These are phyloP conservation scores for Catharus ustulatus DNA, from an alignment of 2,797 vertebrate genomes.

Conservation along the genomic window DNA sequence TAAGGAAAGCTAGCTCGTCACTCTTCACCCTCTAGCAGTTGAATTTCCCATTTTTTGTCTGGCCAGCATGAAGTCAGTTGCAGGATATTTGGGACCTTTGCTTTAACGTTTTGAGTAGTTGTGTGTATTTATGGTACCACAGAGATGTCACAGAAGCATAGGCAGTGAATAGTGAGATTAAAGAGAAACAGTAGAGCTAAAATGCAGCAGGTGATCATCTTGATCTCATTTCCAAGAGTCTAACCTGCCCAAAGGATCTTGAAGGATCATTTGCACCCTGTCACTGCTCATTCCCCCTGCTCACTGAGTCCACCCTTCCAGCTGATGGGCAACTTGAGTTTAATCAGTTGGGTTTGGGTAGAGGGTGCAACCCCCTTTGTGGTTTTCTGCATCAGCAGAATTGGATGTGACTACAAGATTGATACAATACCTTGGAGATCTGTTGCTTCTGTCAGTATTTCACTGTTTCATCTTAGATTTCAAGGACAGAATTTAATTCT, in stretches of 20 bases:
- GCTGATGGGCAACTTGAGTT: not conserved
- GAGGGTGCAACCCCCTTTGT: rapidly evolving
- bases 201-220: not conserved
- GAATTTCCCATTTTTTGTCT: not conserved
- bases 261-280: not conserved
- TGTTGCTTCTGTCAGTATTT: not conserved
- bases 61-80: not conserved
- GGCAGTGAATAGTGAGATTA: not conserved
- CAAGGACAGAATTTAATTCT: not conserved
- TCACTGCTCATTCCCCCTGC: not conserved
- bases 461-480: not conserved
- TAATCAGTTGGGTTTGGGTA: not conserved
- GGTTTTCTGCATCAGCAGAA: not conserved
- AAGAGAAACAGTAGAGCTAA: not conserved
- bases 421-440: not conserved
- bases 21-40: not conserved
- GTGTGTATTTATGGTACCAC: not conserved
- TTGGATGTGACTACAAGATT: not conserved
- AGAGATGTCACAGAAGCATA: not conserved
- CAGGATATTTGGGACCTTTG: not conserved
- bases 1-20: not conserved
- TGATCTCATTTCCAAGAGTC: not conserved
- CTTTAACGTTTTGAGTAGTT: not conserved
- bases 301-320: not conserved
- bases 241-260: not conserved